Evolutionary conservation across 2,888 invertebrate species (phyloP), one percentile per base, ranked within the genome.

Genomic region (Meteorus cinctellus): DNA sequence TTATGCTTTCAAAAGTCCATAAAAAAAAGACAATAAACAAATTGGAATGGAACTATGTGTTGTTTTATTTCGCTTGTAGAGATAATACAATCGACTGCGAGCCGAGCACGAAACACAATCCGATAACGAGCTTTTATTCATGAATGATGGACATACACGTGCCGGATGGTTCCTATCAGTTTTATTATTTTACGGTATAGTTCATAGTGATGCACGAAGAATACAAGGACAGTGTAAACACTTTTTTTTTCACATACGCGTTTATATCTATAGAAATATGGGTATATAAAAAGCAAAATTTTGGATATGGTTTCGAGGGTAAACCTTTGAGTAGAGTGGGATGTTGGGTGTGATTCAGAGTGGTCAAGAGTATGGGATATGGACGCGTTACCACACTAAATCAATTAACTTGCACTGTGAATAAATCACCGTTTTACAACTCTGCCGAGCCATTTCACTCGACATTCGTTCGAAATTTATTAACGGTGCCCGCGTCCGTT

Each of bases 381-480:
- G 63, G 75, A 77, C 79, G 66, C 65, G 51, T 76, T 80, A 71
- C 71, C 34, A 59, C 87, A 86, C 86, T 89, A 89, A 89, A 89
- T 89, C 88, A 89, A 89, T 89, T 89, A 89, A 85, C 84, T 85
- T 76, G 86, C 83, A 85, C 86, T 88, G 88, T 87, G 87, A 87
- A 89, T 89, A 89, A 89, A 88, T 89, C 89, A 88, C 85, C 84
- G 85, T 86, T 89, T 89, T 88, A 88, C 88, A 88, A 86, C 86
- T 85, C 83, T 79, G 80, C 83, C 83, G 79, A 81, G 82, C 81
- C 83, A 83, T 81, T 80, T 81, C 84, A 82, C 82, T 79, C 84
- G 88, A 86, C 87, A 85, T 85, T 84, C 84, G 82, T 81, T 82
- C 81, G 82, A 85, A 88, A 89, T 89, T 88, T 89, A 89, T 89